Evolutionary conservation across 37 sponge, comb jelly and placozoan genomes (phyloP).

Genomic region (Oopsacas minuta): DNA sequence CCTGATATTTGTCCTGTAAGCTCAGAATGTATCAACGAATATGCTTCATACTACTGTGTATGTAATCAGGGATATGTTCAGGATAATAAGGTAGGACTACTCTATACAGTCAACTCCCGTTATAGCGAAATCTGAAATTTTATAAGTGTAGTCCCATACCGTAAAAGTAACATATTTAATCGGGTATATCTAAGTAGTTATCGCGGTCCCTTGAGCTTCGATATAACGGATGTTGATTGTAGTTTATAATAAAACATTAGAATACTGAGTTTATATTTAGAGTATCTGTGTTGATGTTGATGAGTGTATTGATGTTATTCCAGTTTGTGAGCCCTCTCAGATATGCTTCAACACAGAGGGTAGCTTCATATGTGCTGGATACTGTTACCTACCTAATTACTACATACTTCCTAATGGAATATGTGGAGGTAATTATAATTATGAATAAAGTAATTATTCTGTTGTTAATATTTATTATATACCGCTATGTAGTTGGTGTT

Average conservation of each 20-base stretch:
- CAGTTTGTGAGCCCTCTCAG: not conserved
- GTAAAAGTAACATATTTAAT: too few species aligned
- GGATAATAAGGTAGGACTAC: not conserved
- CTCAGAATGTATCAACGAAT: not conserved
- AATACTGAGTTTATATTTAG: too few species aligned
- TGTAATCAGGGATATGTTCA: not conserved
- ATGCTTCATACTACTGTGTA: not conserved
- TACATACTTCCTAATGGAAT: not conserved
- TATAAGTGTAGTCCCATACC: too few species aligned
- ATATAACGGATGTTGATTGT: too few species aligned
- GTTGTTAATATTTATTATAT: not conserved
- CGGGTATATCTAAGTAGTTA: too few species aligned
- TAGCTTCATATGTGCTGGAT: not conserved
- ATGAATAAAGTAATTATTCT: too few species aligned
- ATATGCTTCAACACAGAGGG: not conserved
- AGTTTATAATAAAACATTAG: too few species aligned
- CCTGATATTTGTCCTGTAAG: not conserved
- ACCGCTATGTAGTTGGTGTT: not conserved
- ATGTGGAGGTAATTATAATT: not conserved
- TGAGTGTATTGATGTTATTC: not conserved
- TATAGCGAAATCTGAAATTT: too few species aligned
- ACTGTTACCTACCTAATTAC: not conserved
- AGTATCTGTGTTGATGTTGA: not conserved
- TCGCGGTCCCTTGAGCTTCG: too few species aligned
- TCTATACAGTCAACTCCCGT: too few species aligned